Evolutionary conservation across 2,113 vertebrate genomes (phyloP).

Genomic region (Prolemur simus): DNA sequence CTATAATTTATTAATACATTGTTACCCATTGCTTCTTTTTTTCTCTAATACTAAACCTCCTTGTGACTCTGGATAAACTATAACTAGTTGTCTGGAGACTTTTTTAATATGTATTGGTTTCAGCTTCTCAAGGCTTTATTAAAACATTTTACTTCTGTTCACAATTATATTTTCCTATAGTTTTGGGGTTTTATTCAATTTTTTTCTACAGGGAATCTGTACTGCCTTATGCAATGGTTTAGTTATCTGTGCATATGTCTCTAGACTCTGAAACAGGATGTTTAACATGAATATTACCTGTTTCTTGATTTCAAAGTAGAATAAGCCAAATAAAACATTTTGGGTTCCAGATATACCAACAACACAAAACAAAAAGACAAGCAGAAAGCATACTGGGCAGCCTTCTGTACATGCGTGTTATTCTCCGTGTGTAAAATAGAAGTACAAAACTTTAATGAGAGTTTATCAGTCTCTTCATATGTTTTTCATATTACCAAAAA

Average conservation of each 20-base stretch:
- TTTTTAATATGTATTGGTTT: neutral
- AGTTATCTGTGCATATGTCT: neutral
- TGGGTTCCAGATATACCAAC: too few relatives aligned
- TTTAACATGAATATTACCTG: neutral
- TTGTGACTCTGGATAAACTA: neutral
- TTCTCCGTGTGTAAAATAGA: neutral
- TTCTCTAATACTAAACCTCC: neutral
- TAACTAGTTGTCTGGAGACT: neutral
- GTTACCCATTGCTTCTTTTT: neutral
- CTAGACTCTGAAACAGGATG: neutral
- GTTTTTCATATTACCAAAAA: neutral
- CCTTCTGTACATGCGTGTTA: neutral
- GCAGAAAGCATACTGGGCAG: neutral
- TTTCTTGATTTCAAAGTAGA: neutral
- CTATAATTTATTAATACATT: neutral
- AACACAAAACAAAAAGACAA: neutral
- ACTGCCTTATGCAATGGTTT: neutral
- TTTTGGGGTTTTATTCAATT: neutral
- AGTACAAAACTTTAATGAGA: neutral
- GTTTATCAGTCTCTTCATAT: neutral
- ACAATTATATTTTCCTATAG: neutral
- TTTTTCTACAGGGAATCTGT: neutral
- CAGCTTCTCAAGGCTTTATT: neutral
- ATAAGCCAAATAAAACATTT: neutral
- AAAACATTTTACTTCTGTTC: neutral